These are phyloP conservation scores for Mystacornis crossleyi DNA, from an alignment of 2,113 vertebrate species.

Conservation along the genomic window DNA sequence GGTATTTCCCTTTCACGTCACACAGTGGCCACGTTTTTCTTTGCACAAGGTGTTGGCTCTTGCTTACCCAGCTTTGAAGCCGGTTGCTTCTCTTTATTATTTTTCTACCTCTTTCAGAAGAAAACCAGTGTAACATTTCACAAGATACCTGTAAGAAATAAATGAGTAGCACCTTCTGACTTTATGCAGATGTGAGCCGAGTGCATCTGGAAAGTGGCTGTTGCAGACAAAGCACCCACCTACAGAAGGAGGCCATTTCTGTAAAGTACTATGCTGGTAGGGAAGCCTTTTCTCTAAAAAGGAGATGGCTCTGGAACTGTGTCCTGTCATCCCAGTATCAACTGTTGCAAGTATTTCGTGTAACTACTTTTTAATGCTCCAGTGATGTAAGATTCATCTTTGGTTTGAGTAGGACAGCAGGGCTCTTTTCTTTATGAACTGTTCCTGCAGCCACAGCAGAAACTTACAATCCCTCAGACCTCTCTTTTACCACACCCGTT, in stretches of 20 bases:
- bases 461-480: rapidly evolving
- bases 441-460: background rate
- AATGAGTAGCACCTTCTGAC: background rate
- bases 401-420: background rate
- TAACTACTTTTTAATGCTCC: background rate
- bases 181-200: background rate
- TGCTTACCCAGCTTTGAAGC: background rate
- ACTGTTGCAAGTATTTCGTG: background rate
- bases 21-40: background rate
- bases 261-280: background rate
- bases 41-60: background rate
- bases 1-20: background rate
- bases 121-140: background rate
- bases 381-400: background rate
- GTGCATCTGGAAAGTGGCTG: background rate
- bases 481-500: background rate
- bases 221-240: background rate
- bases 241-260: background rate
- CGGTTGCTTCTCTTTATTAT: background rate
- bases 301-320: background rate
- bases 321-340: background rate
- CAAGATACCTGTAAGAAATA: background rate
- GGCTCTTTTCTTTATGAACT: background rate
- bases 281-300: background rate
- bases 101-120: background rate